phyloP scores from a whole-genome alignment of 2,113 vertebrate genomes.

The Colius striatus region DNA sequence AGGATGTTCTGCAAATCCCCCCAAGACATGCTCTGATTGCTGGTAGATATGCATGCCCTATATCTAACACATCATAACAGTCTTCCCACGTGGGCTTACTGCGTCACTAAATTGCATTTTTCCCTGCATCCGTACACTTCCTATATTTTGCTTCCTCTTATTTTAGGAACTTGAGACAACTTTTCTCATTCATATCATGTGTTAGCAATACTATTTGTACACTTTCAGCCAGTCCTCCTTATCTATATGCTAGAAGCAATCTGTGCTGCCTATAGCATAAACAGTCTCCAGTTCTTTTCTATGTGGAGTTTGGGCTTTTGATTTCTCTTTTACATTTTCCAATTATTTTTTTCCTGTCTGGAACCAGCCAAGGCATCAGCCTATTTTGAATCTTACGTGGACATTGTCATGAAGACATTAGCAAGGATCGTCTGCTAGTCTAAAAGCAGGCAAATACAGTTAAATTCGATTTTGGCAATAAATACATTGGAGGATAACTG shows the following conservation, averaged over 20 bases:
- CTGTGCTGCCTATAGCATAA: background rate
- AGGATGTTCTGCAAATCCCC: background rate
- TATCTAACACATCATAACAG: background rate
- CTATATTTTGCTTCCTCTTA: background rate
- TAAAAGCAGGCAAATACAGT: background rate
- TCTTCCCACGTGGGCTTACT: background rate
- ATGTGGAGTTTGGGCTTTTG: background rate
- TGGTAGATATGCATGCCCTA: accelerated
- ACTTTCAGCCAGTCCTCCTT: background rate
- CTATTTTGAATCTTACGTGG: background rate
- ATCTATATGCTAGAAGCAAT: background rate
- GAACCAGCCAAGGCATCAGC: background rate
- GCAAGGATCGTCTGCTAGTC: background rate
- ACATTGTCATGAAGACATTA: background rate
- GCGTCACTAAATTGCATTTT: background rate
- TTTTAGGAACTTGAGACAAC: background rate
- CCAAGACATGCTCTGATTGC: background rate
- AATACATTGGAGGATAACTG: background rate
- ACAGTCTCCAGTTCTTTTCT: accelerated
- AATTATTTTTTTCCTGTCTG: background rate
- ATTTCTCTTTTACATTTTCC: background rate
- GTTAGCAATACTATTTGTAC: background rate
- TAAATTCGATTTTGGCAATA: background rate
- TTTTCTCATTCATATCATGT: background rate
- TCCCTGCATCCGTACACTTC: background rate